Conservation (phyloP, 2,888 invertebrate species). For the Cepaea hortensis region DNA sequence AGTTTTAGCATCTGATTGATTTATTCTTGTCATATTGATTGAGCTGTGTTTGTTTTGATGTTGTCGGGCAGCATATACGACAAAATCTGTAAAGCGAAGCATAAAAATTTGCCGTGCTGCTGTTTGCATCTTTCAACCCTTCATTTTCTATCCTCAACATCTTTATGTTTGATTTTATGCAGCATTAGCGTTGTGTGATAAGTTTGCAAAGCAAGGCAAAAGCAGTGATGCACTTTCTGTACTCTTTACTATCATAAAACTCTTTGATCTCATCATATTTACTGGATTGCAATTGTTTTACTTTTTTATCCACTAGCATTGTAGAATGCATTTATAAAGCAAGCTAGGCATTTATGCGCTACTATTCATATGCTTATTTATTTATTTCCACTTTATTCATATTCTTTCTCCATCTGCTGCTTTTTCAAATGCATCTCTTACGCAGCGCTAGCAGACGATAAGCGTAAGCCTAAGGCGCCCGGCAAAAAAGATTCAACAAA, state of each 20-base stretch:
- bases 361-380: background rate
- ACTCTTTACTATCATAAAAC: too few species aligned
- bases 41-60: background rate
- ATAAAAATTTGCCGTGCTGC: too few species aligned
- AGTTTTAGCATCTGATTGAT: background rate
- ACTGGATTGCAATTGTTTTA: too few species aligned
- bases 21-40: background rate
- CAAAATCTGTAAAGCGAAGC: too few species aligned
- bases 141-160: too few species aligned
- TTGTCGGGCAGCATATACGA: background rate
- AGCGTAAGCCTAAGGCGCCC: conserved; percentile 47
- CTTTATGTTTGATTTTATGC: too few species aligned
- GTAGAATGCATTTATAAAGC: too few species aligned
- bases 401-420: background rate
- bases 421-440: conserved; percentile 5
- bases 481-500: conserved; percentile 25
- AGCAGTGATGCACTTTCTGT: background rate
- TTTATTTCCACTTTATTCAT: background rate
- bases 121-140: too few species aligned
- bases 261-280: too few species aligned
- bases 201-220: background rate
- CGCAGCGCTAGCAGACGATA: conserved; percentile 55
- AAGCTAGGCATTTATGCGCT: too few species aligned
- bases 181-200: background rate
- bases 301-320: too few species aligned